Conservation (phyloP, 2,113 vertebrate genomes). For the Otocyon megalotis region DNA sequence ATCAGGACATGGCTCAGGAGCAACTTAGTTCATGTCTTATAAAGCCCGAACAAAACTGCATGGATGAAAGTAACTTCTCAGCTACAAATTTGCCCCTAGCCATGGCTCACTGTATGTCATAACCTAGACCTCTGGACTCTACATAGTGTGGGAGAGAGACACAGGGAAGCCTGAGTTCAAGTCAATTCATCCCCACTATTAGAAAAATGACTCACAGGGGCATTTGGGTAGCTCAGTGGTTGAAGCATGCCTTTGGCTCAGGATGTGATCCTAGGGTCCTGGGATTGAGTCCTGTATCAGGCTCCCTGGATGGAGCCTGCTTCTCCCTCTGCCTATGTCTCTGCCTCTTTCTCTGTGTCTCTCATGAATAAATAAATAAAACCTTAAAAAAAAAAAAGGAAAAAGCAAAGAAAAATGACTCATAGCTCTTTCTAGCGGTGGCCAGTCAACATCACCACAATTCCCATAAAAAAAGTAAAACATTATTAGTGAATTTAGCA, state of each 20-base stretch:
- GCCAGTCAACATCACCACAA: neutral
- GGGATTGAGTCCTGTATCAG: too few relatives aligned
- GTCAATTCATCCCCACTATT: neutral
- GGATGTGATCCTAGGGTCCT: too few relatives aligned
- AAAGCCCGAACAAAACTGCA: neutral
- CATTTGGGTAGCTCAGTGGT: too few relatives aligned
- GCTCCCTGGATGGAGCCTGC: too few relatives aligned
- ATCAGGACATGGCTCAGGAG: neutral
- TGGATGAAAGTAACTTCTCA: neutral
- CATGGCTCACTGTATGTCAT: neutral
- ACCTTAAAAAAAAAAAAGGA: too few relatives aligned
- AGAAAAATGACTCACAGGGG: neutral
- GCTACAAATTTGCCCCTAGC: neutral
- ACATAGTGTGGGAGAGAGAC: neutral
- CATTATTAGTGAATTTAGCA: slow-evolving; percentile 13
- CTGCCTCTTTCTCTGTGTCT: too few relatives aligned
- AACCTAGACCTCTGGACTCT: neutral
- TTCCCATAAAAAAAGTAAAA: neutral
- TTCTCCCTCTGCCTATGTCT: too few relatives aligned
- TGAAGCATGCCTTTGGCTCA: too few relatives aligned
- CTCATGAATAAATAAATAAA: too few relatives aligned
- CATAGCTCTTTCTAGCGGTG: neutral
- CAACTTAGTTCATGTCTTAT: neutral
- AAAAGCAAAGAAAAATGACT: neutral
- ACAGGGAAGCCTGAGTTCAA: neutral